Evolutionary conservation across 2,888 invertebrate species (phyloP).

Genomic region (Rugalucina vietnamica): DNA sequence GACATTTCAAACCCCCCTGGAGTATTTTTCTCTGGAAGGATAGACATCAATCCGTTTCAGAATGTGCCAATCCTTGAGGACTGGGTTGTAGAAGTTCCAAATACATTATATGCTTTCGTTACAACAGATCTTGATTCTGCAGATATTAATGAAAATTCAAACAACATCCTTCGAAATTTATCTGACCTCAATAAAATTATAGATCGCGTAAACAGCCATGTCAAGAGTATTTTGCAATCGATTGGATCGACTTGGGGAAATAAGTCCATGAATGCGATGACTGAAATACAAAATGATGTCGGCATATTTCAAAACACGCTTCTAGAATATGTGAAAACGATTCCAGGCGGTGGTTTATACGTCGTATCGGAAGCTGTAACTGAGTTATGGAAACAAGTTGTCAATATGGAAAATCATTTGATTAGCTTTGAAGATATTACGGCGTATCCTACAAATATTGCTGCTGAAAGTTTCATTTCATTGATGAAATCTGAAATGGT

Average conservation of each 20-base stretch:
- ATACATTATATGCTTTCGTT: constrained; percentile 42
- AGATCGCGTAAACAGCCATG: neutral
- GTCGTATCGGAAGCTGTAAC: neutral
- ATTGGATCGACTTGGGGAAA: constrained; percentile 20
- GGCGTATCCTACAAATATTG: constrained; percentile 19
- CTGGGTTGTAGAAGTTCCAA: constrained; percentile 29
- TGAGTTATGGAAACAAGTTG: constrained; percentile 12
- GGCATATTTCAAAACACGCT: neutral
- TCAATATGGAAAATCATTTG: neutral
- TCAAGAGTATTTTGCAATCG: neutral
- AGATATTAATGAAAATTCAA: neutral
- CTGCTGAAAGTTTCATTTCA: constrained; percentile 9
- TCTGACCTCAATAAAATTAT: constrained; percentile 21
- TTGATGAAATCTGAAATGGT: constrained; percentile 4
- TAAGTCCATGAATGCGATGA: constrained; percentile 1
- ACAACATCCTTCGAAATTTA: constrained; percentile 34
- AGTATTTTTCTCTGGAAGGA: constrained; percentile 39
- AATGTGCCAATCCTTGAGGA: constrained; percentile 54
- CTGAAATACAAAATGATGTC: neutral
- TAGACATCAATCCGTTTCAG: constrained; percentile 50
- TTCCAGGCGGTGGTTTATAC: neutral
- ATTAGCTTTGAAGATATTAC: constrained; percentile 23
- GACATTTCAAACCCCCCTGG: constrained; percentile 59
- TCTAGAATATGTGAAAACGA: neutral
- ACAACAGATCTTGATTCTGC: constrained; percentile 34